Evolutionary conservation across 2,888 invertebrate genomes (phyloP), one percentile per base, ranked within the genome.

Genomic region (Strigamia maritima): DNA sequence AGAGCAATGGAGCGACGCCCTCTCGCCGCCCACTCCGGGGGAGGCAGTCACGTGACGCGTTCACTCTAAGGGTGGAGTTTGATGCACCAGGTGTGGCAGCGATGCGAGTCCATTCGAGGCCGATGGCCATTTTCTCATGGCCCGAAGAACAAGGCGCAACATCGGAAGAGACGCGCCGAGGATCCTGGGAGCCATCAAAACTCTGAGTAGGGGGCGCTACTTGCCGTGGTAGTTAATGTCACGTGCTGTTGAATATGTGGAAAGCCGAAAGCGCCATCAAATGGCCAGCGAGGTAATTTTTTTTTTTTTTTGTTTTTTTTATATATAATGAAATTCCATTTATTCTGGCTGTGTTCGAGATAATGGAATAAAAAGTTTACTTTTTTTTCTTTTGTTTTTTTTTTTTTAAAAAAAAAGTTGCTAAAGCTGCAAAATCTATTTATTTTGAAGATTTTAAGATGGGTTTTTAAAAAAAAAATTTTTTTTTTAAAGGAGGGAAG

Each of bases 11-110:
- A 22, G 60, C 60, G 8, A 60, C 60, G 60, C 60, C 60, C 19
- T 19, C 60, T 60, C n/a, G 60, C 60, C 60, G 60, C 60, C 60
- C 24, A 60, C 60, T 60, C 19, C n/a, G n/a, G 60, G 60, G 60
- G 60, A 60, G 60, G 60, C 16, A 60, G 60, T 60, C 60, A 19
- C 60, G 49, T 49, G 49, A 49, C n/a, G 49, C 49, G 49, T 10
- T 49, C 10, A 49, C 14, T 14, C 49, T 14, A 49, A n/a, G n/a
- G 49, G 49, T 49, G 49, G 49, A 49, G 49, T 49, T n/a, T 6
- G 49, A 49, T 49, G 49, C 49, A 49, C 49, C 14, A 49, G 49
- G 49, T 49, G 49, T 49, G 49, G 49, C 14, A n/a, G 2, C 49
- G 49, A 49, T 49, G 49, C n/a, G 49, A n/a, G 14, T 49, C 49